Conservation (phyloP, 2,888 invertebrate genomes). For the Zeuzera pyrina region DNA sequence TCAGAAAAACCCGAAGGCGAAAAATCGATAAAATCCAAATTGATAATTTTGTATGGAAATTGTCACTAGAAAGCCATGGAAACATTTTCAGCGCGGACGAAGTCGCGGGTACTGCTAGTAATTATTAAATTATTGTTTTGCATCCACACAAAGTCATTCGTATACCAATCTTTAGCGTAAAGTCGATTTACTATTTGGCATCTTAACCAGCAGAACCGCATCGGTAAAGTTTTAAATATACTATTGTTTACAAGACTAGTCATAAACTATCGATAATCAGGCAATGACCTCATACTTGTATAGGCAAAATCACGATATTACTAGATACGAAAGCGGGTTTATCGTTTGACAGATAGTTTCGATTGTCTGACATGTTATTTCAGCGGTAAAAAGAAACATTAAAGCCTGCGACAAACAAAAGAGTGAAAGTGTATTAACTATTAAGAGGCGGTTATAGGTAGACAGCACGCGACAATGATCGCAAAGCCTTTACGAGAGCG, state of each 20-base stretch:
- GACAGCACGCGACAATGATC: conserved; percentile 28
- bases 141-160: too few species aligned
- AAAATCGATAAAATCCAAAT: too few species aligned
- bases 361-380: conserved; percentile 43
- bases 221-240: too few species aligned
- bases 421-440: conserved; percentile 48
- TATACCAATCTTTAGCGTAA: too few species aligned
- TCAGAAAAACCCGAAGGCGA: too few species aligned
- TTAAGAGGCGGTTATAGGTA: conserved; percentile 20
- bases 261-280: conserved; percentile 28
- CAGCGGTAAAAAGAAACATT: conserved; percentile 42
- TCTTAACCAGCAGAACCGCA: too few species aligned
- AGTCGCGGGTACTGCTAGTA: too few species aligned
- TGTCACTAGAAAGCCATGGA: too few species aligned
- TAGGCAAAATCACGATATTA: conserved; percentile 30
- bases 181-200: too few species aligned
- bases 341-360: conserved; percentile 35
- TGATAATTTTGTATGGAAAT: too few species aligned
- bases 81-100: too few species aligned
- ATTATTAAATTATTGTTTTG: too few species aligned
- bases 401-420: conserved; percentile 39
- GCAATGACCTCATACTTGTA: conserved; percentile 29
- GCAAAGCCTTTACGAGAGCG: conserved; percentile 19
- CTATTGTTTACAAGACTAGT: conserved; percentile 10
- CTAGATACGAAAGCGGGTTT: conserved; percentile 43